Base-by-base conservation (phyloP, 2,113 vertebrate genomes). In the Lampris megalopsis region DNA sequence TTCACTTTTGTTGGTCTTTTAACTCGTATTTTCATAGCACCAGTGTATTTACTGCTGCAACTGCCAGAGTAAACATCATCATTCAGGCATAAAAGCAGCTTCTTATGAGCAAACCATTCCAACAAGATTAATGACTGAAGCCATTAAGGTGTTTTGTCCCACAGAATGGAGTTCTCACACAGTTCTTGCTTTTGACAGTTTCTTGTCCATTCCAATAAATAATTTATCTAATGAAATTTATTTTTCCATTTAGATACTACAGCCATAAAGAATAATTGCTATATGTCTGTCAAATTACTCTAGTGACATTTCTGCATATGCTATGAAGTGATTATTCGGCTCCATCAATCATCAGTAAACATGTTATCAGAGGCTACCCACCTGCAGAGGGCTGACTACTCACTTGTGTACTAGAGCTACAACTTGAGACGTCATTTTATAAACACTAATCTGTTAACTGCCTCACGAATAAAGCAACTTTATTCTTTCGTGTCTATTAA, bases 71-170 rank as follows among this genome's bases (percentile, higher is more conserved):
- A 24, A 71, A 52, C 61, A 4, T 48, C 71, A 71, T 78, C 77
- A 71, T 65, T 82, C 75, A 79, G 63, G 79, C 58, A 83, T 71
- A 60, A 81, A 86, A 80, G 57, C 64, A 58, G 52, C 24, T 59
- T 58, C 41, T 69, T 63, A 61, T 48, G 54, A 73, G 48, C 58
- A 71, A 42, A 50, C 24, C 57, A 6, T 77, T 75, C 68, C 69
- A 40, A 73, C 47, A 52, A 81, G 88, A 83, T 79, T 61, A 78
- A 82, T 70, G 80, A 68, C 61, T 11, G 45, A 52, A 42, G 81
- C 86, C 79, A 90, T 83, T 60, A 66, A 86, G 89, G 80, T 63
- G 62, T 68, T 74, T 89, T 59, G 62, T 68, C 9, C 37, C 75
- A 69, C 41, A 69, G 57, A 58, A 60, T 57, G 24, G 7, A 57